phyloP scores from a whole-genome alignment of 2,113 vertebrate genomes.

The Ahaetulla prasina region DNA sequence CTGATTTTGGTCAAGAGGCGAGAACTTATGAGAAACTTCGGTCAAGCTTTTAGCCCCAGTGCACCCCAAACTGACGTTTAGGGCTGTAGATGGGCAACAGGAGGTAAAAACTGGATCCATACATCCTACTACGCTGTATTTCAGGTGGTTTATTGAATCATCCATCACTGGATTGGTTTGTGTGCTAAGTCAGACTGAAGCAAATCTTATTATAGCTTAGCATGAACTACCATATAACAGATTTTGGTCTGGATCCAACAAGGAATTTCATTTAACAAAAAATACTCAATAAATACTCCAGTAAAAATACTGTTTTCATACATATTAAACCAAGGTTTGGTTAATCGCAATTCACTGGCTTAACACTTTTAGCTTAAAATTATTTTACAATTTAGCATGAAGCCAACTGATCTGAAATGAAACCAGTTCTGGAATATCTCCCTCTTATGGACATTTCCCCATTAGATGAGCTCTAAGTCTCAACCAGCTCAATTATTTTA shows the following conservation, averaged over 20 bases:
- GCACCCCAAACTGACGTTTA: not conserved
- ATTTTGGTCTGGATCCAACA: not conserved
- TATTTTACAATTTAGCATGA: not conserved
- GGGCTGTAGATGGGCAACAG: not conserved
- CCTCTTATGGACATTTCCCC: not conserved
- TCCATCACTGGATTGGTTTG: not conserved
- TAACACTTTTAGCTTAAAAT: not conserved
- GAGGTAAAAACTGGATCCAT: not conserved
- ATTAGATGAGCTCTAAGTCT: not conserved
- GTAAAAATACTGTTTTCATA: not conserved
- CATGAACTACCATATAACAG: not conserved
- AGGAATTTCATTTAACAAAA: not conserved
- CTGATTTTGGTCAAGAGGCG: not conserved
- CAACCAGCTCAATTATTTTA: not conserved
- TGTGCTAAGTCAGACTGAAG: not conserved
- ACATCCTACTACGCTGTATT: not conserved
- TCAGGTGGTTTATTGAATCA: not conserved
- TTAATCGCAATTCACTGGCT: not conserved
- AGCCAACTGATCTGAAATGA: not conserved
- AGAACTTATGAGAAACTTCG: not conserved
- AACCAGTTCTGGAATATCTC: not conserved
- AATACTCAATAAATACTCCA: not conserved
- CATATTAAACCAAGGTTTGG: not conserved
- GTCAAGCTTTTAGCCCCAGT: not conserved
- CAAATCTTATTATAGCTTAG: not conserved